These are phyloP conservation scores for Morone saxatilis DNA, from an alignment of 2,113 vertebrate genomes.

Conservation along the genomic window DNA sequence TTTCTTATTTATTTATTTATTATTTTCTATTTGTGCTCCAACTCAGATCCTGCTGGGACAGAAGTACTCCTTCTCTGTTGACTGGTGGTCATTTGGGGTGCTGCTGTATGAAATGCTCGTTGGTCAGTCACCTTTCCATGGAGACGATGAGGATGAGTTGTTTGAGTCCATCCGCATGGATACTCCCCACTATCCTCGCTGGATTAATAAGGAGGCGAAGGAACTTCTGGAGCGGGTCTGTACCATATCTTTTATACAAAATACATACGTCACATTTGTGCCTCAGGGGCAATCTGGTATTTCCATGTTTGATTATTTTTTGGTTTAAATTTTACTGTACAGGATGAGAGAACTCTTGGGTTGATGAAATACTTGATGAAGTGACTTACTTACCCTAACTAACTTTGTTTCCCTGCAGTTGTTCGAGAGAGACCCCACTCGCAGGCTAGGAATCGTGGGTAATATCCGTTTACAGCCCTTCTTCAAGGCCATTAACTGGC, in stretches of 20 bases:
- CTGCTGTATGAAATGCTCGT: conserved; percentile 98
- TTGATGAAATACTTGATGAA: too few relatives aligned
- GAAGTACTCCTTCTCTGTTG: conserved; percentile 96
- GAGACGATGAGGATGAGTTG: conserved; percentile 97
- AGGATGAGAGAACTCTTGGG: neutral
- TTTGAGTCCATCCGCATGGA: conserved; percentile 98
- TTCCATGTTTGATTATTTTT: neutral
- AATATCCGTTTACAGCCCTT: conserved; percentile 91
- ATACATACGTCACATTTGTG: neutral
- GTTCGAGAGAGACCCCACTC: conserved; percentile 93
- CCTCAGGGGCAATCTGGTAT: neutral
- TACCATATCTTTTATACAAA: neutral
- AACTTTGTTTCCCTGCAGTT: conserved; percentile 83
- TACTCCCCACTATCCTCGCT: conserved; percentile 95
- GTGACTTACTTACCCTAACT: neutral
- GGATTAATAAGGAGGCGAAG: conserved; percentile 96
- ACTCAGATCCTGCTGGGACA: conserved; percentile 93
- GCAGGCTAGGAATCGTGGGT: conserved; percentile 92
- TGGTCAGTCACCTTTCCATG: conserved; percentile 98
- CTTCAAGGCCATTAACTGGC: conserved; percentile 96
- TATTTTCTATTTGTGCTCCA: neutral
- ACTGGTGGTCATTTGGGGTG: conserved; percentile 99
- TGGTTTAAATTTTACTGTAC: neutral
- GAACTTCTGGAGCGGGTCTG: conserved; percentile 94
- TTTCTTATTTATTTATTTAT: neutral